Evolutionary conservation across 2,113 vertebrate genomes (phyloP).

Genomic region (Laticauda colubrina): DNA sequence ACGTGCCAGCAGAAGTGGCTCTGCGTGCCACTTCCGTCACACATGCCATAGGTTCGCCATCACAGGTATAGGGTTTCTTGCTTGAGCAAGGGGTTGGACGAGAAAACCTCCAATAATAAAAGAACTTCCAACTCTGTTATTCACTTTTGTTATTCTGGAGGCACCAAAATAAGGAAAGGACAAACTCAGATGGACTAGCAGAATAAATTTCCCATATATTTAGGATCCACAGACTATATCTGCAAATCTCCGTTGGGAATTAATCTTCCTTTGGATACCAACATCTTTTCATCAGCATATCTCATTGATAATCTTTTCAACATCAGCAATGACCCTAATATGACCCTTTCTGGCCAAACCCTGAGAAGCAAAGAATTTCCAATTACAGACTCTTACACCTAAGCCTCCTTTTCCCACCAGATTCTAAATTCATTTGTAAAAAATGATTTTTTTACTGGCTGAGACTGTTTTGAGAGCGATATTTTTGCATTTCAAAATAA

Average conservation of each 20-base stretch:
- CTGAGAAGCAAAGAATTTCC: neutral
- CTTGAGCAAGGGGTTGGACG: neutral
- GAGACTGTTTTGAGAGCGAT: neutral
- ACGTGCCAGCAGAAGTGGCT: too few species aligned
- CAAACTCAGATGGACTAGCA: neutral
- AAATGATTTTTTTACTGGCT: neutral
- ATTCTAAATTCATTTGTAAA: neutral
- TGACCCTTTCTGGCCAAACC: neutral
- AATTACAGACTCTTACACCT: neutral
- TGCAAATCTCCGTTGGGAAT: neutral
- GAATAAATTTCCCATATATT: neutral
- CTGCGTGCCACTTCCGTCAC: too few species aligned
- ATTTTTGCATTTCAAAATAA: neutral
- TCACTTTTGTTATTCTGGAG: neutral
- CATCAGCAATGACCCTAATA: neutral
- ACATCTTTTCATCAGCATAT: neutral
- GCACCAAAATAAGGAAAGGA: neutral
- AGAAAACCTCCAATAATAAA: neutral
- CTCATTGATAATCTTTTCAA: neutral
- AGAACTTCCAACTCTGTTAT: neutral
- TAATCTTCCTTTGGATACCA: neutral
- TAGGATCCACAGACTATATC: neutral
- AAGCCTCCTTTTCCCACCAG: neutral
- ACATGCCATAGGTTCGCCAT: too few species aligned
- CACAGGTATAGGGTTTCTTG: neutral